Evolutionary conservation across 2,113 vertebrate genomes (phyloP), one percentile per base, ranked within the genome.

Genomic region (Clarias gariepinus): DNA sequence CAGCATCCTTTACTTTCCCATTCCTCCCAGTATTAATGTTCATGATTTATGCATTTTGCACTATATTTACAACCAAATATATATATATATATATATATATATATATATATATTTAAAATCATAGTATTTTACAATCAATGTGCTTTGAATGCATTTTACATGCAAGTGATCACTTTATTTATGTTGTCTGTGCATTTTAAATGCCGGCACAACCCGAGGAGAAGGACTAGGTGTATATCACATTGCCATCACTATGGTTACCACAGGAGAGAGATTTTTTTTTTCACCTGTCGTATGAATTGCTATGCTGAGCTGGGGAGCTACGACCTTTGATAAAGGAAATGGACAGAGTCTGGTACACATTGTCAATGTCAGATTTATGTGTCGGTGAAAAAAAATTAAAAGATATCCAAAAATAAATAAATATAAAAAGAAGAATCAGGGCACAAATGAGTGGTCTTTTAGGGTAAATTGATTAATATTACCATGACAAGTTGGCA

Each of bases 181-280:
- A 53, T 73, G 8, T 13, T 25, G 11, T 23, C 28, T 16, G 2
- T 81, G 30, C 23, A 5, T 81, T 15, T 47, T 8, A 64, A 63
- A 81, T 81, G 47, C 41, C 5, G 2, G 23, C 4, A 12, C 33
- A 64, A 82, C 30, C 19, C 5, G 3, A 18, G 36, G 0, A 64
- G 12, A 41, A 25, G 58, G 33, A 41, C 21, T 64, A 64, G 60
- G 33, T 82, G 23, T 25, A 16, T 16, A 18, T 52, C 64, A 23
- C 23, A 82, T 28, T 82, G 23, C 23, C 80, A 82, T 82, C 80
- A 47, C 57, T 81, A 81, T 61, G 78, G 57, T 81, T 81, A 81
- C 30, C 78, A 61, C 9, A 60, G 53, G n/a, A 58, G 53, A 79
- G 77, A 79, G 77, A 19, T n/a, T 52, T 58, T 47, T 47, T 58